phyloP scores from a whole-genome alignment of 2,888 invertebrate genomes.

The Agriotes lineatus region DNA sequence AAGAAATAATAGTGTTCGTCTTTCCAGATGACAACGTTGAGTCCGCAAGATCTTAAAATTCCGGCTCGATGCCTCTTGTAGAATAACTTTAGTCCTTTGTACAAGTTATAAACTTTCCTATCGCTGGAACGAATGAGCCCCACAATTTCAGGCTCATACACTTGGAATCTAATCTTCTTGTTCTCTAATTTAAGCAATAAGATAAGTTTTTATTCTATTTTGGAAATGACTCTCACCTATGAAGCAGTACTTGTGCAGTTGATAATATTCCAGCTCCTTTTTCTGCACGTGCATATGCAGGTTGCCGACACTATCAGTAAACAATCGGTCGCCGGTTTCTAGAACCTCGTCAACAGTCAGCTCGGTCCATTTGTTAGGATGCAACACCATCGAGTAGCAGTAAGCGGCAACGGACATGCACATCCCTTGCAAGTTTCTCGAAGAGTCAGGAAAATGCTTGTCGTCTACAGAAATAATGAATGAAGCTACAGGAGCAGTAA shows the following conservation, averaged over 20 bases:
- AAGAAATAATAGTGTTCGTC: conserved; percentile 73
- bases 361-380: conserved; percentile 73
- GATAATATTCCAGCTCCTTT: conserved; percentile 63
- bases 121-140: conserved; percentile 61
- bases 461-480: conserved; percentile 51
- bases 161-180: conserved; percentile 63
- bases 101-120: conserved; percentile 64
- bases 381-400: conserved; percentile 71
- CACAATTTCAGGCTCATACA: conserved; percentile 62
- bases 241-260: conserved; percentile 66
- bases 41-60: conserved; percentile 63
- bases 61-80: conserved; percentile 70
- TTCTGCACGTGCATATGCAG: conserved; percentile 56
- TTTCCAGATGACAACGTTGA: conserved; percentile 71
- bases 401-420: conserved; percentile 73
- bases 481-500: not conserved
- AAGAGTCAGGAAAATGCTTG: conserved; percentile 54
- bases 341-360: conserved; percentile 72
- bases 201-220: too few species aligned
- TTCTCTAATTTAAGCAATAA: conserved; percentile 48
- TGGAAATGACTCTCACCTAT: too few species aligned
- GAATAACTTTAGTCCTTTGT: conserved; percentile 70
- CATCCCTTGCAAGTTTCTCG: conserved; percentile 67
- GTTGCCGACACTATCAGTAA: conserved; percentile 55
- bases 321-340: conserved; percentile 70